Evolutionary conservation across 2,113 vertebrate species (phyloP), one percentile per base, ranked within the genome.

Genomic region (Crotalus horridus): DNA sequence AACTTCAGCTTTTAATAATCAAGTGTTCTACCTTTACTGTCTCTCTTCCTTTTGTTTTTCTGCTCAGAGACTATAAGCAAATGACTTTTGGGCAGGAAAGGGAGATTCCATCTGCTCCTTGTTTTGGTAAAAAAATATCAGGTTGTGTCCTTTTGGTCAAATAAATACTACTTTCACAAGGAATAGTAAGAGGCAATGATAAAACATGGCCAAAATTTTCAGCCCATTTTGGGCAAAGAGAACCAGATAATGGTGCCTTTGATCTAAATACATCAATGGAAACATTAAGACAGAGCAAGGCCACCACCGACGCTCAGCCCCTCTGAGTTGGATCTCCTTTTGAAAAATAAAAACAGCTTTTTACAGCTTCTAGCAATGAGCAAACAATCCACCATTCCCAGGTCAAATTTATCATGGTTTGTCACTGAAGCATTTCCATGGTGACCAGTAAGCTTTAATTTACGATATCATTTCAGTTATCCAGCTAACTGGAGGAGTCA

Each of bases 321-420:
- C 51, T 46, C 29, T 21, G 9, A 4, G 43, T 8, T 39, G 17
- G 87, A 26, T 23, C 17, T 2, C 33, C 20, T 10, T 12, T 12
- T 24, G 26, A 9, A 20, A 12, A 3, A 51, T 15, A 1, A 29
- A 26, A 33, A 8, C 3, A 20, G 7, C 81, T 17, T 86, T 86
- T 10, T 0, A 6, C 43, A 59, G 6, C 46, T 7, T 90, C 12
- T 43, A 29, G 88, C 55, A 61, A 29, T 4, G 26, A 17, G 21
- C 89, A 59, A 90, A 90, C 10, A 90, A 93, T 89, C 43, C 33
- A 29, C 26, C 89, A 93, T 90, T 90, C 89, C 89, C 88, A 87
- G 43, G 58, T 87, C 93, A 64, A 6, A 0, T 92, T 3, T 13
- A 48, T 39, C 64, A 23, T 56, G 87, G 86, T 21, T 95, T 93